Evolutionary conservation across 2,113 vertebrate genomes (phyloP).

Genomic region (Mastomys coucha): DNA sequence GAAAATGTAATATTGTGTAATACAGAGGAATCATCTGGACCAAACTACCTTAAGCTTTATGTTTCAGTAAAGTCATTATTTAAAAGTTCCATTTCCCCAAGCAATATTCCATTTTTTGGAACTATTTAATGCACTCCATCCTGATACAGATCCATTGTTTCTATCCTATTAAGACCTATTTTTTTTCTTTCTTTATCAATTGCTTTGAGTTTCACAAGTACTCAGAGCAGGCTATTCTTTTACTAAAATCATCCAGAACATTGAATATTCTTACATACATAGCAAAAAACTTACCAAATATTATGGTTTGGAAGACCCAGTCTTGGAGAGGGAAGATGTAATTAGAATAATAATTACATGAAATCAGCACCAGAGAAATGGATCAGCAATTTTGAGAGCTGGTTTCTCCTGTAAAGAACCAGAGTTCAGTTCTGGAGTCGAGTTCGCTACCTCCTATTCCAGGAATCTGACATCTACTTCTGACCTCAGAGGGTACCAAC

Average conservation of each 20-base stretch:
- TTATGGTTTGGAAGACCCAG: background rate
- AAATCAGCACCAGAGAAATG: background rate
- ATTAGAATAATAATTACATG: background rate
- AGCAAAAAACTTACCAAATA: background rate
- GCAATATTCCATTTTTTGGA: background rate
- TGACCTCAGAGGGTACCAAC: background rate
- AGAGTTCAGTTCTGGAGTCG: background rate
- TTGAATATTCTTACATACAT: background rate
- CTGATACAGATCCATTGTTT: background rate
- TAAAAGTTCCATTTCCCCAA: background rate
- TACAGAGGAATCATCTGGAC: background rate
- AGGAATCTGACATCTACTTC: background rate
- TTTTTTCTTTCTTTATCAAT: background rate
- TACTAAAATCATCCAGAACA: background rate
- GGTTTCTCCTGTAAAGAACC: background rate
- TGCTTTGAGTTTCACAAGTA: background rate
- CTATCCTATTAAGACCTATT: background rate
- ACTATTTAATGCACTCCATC: background rate
- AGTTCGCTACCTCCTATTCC: background rate
- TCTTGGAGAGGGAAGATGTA: background rate
- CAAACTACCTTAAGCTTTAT: background rate
- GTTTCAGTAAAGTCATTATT: constrained; percentile 34
- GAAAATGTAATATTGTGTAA: no score
- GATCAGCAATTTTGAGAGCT: background rate
- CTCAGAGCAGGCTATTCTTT: background rate